phyloP scores from a whole-genome alignment of 2,113 vertebrate genomes.

The Vombatus ursinus region DNA sequence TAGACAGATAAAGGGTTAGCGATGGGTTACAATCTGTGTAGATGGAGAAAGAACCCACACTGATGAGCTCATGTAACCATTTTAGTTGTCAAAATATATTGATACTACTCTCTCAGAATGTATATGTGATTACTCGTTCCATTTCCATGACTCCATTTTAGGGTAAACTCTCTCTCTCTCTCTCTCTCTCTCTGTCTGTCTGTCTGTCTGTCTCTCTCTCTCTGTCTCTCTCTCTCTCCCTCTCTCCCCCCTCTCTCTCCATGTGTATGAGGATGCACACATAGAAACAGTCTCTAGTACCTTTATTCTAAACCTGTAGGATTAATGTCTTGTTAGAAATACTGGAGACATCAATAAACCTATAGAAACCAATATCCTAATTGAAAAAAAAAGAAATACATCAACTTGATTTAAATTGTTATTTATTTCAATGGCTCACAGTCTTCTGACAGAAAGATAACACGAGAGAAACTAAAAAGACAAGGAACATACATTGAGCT shows the following conservation, averaged over 20 bases:
- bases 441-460: background rate
- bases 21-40: background rate
- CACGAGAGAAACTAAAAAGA: background rate
- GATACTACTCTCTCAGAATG: background rate
- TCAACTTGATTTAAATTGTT: slow-evolving; percentile 3
- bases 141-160: background rate
- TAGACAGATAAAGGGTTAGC: background rate
- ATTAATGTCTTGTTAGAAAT: background rate
- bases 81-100: background rate
- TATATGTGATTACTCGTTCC: background rate
- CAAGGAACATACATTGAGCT: background rate
- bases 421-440: background rate
- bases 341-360: background rate
- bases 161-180: background rate
- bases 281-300: background rate
- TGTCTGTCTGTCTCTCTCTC: no score
- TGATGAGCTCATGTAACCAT: background rate
- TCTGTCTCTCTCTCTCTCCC: no score
- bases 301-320: background rate
- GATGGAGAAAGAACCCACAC: background rate
- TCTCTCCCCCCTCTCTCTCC: background rate
- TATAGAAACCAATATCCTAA: background rate
- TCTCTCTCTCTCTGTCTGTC: background rate
- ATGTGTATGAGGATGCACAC: no score
- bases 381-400: background rate